Percentiles rank a stretch among this genome's conserved stretches.
Evolutionary conservation across 2,797 vertebrate species (phyloP).

Genomic region (Sebastes hopkinsi): DNA sequence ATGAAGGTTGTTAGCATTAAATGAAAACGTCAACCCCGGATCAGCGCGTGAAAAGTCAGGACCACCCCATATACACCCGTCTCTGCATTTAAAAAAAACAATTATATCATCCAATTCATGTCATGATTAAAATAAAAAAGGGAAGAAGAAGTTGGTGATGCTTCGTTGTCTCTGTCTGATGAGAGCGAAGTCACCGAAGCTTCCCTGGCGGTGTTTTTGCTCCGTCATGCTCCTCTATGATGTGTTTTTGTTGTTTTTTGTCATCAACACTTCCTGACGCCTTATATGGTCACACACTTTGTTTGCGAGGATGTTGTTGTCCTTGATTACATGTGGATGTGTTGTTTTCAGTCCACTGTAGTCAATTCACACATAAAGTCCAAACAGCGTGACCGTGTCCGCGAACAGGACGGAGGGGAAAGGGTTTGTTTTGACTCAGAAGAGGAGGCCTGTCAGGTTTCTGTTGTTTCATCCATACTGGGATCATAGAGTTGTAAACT

Average conservation of each 20-base stretch:
- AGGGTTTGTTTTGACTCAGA: constrained; percentile 18
- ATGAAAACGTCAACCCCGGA: constrained; percentile 62
- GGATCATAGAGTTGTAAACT: neutral
- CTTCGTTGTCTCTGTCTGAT: constrained; percentile 24
- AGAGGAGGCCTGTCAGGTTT: constrained; percentile 4
- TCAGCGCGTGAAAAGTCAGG: constrained; percentile 27
- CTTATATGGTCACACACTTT: constrained; percentile 3
- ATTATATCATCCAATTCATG: constrained; percentile 16
- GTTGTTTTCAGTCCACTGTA: constrained; percentile 2
- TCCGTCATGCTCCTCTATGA: constrained; percentile 34
- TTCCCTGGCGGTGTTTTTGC: constrained; percentile 45
- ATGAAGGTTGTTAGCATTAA: constrained; percentile 74
- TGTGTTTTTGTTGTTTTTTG: constrained; percentile 18
- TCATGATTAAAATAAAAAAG: constrained; percentile 8
- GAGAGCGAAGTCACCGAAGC: constrained; percentile 27
- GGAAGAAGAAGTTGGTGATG: constrained; percentile 37
- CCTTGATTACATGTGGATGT: constrained; percentile 23
- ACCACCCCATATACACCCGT: neutral
- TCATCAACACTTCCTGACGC: constrained; percentile 21
- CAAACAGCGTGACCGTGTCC: neutral
- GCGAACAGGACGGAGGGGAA: neutral
- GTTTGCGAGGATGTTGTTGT: constrained; percentile 17
- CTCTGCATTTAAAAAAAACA: neutral
- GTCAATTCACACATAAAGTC: constrained; percentile 1
- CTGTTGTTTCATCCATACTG: neutral